Conservation (phyloP, 2,888 invertebrate genomes). For the Unio pictorum region DNA sequence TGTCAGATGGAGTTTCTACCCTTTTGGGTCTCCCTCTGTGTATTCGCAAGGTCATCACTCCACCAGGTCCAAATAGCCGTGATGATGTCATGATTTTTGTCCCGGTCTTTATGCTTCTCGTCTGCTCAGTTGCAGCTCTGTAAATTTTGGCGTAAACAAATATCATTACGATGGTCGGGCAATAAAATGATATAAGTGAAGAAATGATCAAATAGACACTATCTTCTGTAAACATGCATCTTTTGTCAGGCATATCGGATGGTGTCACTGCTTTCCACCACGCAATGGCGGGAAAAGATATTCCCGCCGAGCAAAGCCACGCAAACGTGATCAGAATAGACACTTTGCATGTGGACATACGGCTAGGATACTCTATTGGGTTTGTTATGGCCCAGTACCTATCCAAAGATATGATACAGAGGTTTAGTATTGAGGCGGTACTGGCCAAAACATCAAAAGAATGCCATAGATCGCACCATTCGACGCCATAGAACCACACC, state of each 20-base stretch:
- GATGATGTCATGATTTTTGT: constrained; percentile 78
- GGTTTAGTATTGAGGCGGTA: constrained; percentile 96
- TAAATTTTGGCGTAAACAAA: constrained; percentile 98
- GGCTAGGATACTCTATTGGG: constrained; percentile 96
- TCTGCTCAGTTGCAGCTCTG: constrained; percentile 92
- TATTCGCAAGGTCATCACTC: constrained; percentile 86
- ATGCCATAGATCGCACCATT: constrained; percentile 98
- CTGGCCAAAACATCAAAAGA: constrained; percentile 97
- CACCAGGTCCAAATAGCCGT: constrained; percentile 77
- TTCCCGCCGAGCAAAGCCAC: constrained; percentile 96
- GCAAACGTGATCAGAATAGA: constrained; percentile 91
- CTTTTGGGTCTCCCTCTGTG: constrained; percentile 86
- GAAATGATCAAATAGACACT: constrained; percentile 96
- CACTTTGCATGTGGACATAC: constrained; percentile 91
- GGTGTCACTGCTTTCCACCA: constrained; percentile 76
- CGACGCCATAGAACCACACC: constrained; percentile 91
- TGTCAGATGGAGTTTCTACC: constrained; percentile 38
- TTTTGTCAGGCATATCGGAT: constrained; percentile 34
- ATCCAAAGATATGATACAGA: constrained; percentile 96
- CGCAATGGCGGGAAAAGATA: constrained; percentile 96
- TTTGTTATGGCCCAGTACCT: constrained; percentile 99
- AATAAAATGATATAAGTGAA: constrained; percentile 97
- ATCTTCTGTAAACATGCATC: constrained; percentile 96
- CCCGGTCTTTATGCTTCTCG: constrained; percentile 89
- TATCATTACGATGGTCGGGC: constrained; percentile 97